phyloP scores from a whole-genome alignment of 2,888 invertebrate species.

The Furcula furcula region DNA sequence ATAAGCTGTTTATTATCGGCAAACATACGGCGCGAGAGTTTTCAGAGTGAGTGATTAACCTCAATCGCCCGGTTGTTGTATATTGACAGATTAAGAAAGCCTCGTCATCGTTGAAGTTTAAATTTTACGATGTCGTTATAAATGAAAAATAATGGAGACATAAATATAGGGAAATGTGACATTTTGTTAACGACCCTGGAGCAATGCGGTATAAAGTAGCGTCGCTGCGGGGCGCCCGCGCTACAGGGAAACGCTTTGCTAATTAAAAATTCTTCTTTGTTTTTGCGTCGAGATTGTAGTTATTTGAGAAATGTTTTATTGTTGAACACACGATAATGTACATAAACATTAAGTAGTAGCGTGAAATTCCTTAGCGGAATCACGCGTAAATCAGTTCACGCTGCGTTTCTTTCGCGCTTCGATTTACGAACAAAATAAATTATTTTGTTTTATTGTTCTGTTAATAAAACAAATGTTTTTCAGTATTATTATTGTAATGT shows the following conservation, averaged over 20 bases:
- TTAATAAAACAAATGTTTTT: neutral
- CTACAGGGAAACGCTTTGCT: slow-evolving; percentile 60
- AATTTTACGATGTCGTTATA: slow-evolving; percentile 65
- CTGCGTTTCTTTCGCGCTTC: slow-evolving; percentile 20
- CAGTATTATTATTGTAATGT: too few species aligned
- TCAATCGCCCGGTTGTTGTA: slow-evolving; percentile 1
- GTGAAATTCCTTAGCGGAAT: slow-evolving; percentile 52
- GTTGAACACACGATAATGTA: slow-evolving; percentile 61
- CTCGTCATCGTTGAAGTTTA: slow-evolving; percentile 47
- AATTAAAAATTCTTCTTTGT: slow-evolving; percentile 73
- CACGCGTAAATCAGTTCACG: slow-evolving; percentile 42
- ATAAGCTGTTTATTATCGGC: neutral
- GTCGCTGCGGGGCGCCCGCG: slow-evolving; percentile 59
- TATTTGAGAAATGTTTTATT: slow-evolving; percentile 63
- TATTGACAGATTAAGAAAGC: slow-evolving; percentile 23
- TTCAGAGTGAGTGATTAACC: slow-evolving; percentile 2
- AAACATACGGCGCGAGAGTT: neutral
- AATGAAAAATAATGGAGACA: slow-evolving; percentile 75
- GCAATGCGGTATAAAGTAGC: slow-evolving; percentile 73
- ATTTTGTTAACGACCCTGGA: slow-evolving; percentile 69
- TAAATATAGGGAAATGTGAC: slow-evolving; percentile 76
- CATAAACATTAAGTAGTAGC: slow-evolving; percentile 45
- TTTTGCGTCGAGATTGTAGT: slow-evolving; percentile 60
- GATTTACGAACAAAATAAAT: neutral
- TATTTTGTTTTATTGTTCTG: neutral